These are phyloP conservation scores for Pogonocichla stellata DNA, from an alignment of 2,113 vertebrate genomes.

Conservation along the genomic window DNA sequence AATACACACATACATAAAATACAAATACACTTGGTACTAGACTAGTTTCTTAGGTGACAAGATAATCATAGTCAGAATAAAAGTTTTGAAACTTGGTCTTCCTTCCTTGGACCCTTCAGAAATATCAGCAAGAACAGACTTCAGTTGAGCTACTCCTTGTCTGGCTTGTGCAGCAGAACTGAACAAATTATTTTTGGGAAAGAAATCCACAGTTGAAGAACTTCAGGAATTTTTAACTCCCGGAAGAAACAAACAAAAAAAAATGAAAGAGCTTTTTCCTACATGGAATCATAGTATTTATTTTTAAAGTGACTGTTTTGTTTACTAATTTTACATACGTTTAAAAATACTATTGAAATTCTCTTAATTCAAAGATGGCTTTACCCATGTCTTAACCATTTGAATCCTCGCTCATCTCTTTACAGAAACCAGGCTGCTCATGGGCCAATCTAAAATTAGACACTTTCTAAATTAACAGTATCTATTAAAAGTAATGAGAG, in stretches of 20 bases:
- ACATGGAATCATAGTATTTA: neutral
- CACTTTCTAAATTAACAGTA: neutral
- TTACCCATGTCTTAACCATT: neutral
- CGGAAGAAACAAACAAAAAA: neutral
- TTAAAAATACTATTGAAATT: neutral
- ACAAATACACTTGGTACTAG: neutral
- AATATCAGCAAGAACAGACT: neutral
- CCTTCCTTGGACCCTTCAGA: neutral
- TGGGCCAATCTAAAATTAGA: neutral
- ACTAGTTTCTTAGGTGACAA: neutral
- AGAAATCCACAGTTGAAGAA: neutral
- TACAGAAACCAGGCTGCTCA: neutral
- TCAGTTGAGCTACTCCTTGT: neutral
- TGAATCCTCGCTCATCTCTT: neutral
- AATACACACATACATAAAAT: neutral
- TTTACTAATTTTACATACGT: neutral
- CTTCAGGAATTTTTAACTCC: neutral
- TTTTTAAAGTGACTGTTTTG: neutral
- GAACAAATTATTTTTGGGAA: neutral
- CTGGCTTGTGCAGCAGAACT: rapidly evolving
- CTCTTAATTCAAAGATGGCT: neutral
- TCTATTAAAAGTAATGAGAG: neutral
- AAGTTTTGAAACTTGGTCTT: neutral
- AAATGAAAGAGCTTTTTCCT: neutral
- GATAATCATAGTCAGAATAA: neutral